Evolutionary conservation across 2,113 vertebrate species (phyloP).

Genomic region (Megaceryle torquata): DNA sequence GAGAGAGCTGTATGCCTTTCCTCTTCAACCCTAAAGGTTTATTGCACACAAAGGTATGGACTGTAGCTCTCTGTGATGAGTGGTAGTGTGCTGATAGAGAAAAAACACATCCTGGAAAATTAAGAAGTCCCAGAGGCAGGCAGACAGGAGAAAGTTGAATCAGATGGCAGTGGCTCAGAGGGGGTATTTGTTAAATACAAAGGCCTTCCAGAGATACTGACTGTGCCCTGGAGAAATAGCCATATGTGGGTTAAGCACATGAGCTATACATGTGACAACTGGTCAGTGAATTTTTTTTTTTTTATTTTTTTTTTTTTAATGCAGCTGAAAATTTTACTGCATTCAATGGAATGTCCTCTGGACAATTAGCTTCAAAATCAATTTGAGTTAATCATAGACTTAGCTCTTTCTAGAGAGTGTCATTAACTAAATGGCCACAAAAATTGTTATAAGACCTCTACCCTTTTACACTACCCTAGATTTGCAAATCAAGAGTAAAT

Average conservation of each 20-base stretch:
- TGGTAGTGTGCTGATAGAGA: background rate
- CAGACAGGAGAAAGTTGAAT: background rate
- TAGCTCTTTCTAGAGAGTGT: background rate
- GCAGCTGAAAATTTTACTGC: background rate
- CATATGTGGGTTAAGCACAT: background rate
- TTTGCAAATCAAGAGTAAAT: too few species aligned
- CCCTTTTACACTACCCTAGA: background rate
- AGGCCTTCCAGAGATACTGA: background rate
- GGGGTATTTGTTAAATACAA: background rate
- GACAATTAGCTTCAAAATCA: background rate
- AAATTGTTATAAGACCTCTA: rapidly evolving
- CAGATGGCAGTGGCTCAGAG: background rate
- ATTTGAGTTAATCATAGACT: background rate
- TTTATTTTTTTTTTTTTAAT: background rate
- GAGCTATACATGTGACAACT: background rate
- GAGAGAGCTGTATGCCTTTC: background rate
- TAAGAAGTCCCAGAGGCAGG: background rate
- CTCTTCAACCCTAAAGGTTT: background rate
- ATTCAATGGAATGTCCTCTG: background rate
- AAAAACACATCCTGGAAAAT: background rate
- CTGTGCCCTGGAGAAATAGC: background rate
- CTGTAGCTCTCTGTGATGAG: background rate
- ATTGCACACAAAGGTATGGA: background rate
- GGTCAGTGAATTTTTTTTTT: background rate
- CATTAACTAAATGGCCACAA: background rate